Base-by-base conservation (phyloP, 2,888 invertebrate species). In the Oscheius sp. region DNA sequence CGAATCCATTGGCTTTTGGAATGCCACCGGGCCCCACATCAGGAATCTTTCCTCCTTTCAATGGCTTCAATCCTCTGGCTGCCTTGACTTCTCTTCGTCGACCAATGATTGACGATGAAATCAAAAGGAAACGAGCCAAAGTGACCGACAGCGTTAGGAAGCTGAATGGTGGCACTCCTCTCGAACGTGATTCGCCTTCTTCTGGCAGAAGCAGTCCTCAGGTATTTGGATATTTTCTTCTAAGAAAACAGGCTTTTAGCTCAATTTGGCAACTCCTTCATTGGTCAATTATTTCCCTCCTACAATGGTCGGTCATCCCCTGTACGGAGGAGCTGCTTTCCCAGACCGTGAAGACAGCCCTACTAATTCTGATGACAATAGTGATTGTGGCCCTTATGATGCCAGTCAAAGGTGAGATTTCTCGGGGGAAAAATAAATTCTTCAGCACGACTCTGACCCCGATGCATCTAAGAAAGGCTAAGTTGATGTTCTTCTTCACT, bases 401-500 rank as follows among this genome's bases (percentile, higher is more conserved):
- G 74, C 70, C 23, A 33, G 69, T n/a, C 72, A 78, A 29, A 80
- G 76, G 79, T 64, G n/a, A n/a, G n/a, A 55, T 6, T 31, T 4
- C 17, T 4, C 2, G 31, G 31, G 31, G 33, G 15, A 29, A 23
- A 46, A 31, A 66, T 29, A 34, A 34, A 57, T 52, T 27, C 20
- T 71, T 65, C 45, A 79, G 73, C 50, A 72, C 73, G 4, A 96
- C 95, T 87, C 90, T 98, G 90, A 97, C 97, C 85, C 97, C 97
- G 88, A 96, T 97, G 95, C 98, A 98, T 90, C 93, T 98, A 87
- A 92, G 98, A 88, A 99, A 99, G 90, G 98, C 98, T 81, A 99
- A 98, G 91, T 91, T 99, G 90, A 98, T 99, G 98, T 98, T 98
- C 92, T 99, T 99, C 92, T 98, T 95, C 93, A 96, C 96, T 86